phyloP scores from a whole-genome alignment of 1,140 invertebrate species.

The Nixonia krombeini region DNA sequence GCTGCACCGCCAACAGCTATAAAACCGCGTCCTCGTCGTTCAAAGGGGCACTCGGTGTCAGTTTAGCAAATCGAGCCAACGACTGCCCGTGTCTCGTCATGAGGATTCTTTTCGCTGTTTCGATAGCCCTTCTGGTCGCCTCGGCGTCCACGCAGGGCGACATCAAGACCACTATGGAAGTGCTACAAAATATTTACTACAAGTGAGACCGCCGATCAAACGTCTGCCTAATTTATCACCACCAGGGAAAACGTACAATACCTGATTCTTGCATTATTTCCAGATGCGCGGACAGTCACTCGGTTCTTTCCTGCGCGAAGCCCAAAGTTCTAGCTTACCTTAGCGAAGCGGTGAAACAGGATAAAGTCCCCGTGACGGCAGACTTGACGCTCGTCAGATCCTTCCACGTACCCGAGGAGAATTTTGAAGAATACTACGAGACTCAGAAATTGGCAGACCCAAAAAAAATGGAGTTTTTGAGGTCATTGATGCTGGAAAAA shows the following conservation, averaged over 20 bases:
- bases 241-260: too few species aligned
- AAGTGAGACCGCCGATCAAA: constrained; percentile 53
- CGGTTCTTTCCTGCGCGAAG: constrained; percentile 76
- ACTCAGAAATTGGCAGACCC: constrained; percentile 52
- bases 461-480: constrained; percentile 55
- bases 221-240: too few species aligned
- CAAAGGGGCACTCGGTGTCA: constrained; percentile 65
- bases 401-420: constrained; percentile 71
- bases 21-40: constrained; percentile 60
- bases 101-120: constrained; percentile 53
- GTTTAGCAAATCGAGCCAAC: constrained; percentile 58
- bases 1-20: constrained; percentile 58
- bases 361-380: constrained; percentile 80
- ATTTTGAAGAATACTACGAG: constrained; percentile 52
- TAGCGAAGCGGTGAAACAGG: constrained; percentile 76
- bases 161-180: constrained; percentile 57
- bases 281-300: constrained; percentile 64
- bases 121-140: constrained; percentile 48
- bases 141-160: constrained; percentile 43
- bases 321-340: constrained; percentile 83
- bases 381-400: constrained; percentile 80
- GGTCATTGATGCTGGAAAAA: constrained; percentile 68
- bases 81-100: constrained; percentile 49
- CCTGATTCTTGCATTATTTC: not conserved
- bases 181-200: constrained; percentile 63